phyloP scores from a whole-genome alignment of 2,113 vertebrate species.

The Potamarius usumacintae region DNA sequence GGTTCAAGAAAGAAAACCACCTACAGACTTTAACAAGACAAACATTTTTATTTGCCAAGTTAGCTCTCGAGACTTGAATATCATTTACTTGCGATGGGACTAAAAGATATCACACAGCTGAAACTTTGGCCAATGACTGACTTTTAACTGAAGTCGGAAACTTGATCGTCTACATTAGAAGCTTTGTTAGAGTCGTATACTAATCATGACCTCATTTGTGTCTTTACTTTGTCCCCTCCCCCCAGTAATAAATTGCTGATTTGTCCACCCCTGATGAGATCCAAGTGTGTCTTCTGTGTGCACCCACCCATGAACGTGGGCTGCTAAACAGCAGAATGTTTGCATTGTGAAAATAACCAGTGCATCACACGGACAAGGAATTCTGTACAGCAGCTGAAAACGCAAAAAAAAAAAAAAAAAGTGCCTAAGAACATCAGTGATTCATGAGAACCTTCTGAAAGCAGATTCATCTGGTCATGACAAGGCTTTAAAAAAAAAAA shows the following conservation, averaged over 20 bases:
- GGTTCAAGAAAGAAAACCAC: background rate
- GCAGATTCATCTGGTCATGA: background rate
- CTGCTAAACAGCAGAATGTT: background rate
- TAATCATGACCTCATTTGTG: background rate
- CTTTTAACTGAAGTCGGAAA: background rate
- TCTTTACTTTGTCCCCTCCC: background rate
- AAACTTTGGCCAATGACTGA: background rate
- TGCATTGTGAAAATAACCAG: conserved; percentile 17
- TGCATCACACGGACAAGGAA: conserved; percentile 1
- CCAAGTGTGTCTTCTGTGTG: background rate
- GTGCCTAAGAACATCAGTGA: background rate
- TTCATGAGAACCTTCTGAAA: background rate
- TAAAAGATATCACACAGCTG: too few relatives aligned
- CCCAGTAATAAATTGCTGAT: background rate
- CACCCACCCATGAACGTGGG: background rate
- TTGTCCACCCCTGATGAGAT: background rate
- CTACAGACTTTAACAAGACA: background rate
- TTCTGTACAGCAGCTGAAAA: conserved; percentile 36
- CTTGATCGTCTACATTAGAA: background rate
- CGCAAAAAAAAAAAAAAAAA: background rate
- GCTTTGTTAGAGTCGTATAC: background rate
- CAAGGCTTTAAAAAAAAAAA: background rate
- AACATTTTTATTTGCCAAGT: background rate
- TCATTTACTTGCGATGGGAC: too few relatives aligned
- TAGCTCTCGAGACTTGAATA: too few relatives aligned